Base-by-base conservation (phyloP, 2,888 invertebrate species). In the Sericinus montela region DNA sequence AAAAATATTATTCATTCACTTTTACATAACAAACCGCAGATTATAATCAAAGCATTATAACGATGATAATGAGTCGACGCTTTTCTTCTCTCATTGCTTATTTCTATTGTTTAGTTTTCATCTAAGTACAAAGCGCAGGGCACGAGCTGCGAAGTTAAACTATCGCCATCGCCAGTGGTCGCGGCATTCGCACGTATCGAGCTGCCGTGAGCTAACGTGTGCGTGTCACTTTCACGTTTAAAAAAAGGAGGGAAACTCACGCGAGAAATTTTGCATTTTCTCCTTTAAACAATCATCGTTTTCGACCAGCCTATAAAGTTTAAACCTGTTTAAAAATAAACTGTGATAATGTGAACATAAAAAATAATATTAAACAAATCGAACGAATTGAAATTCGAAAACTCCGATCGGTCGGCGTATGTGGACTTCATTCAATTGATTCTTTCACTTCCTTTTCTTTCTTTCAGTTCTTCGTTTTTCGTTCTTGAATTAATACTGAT, bases 141-240 rank as follows among this genome's bases (percentile, higher is more conserved):
- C 37, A 30, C 15, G 29, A 46, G 16, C 13, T 23, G 34, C 42
- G 39, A 11, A 45, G 45, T 30, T 41, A 13, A 46, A 23, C 41
- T 14, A 13, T 11, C 40, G 41, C 10, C 15, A 23, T 25, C 25
- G 25, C 19, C 3, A 5, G 25, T 8, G 25, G 19, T 34, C 51
- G 28, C 45, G 67, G 57, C 82, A 86, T 72, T 86, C 67, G 69
- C 61, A 63, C 68, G 74, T 72, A 67, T 59, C 59, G 59, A 58
- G 65, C 60, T 69, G 72, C 57, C 66, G 80, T 72, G 80, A 64
- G 71, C 75, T 53, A 79, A 85, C 87, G 87, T 80, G 72, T 71
- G 62, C 66, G 52, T 56, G 63, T 58, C 60, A 84, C 84, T 84
- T 86, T 87, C 85, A 79, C 80, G 70, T 69, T 69, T 60, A 60